A percentile compares a stretch with the other conserved stretches of the same genome.
Evolutionary conservation across 1,140 invertebrate species (phyloP).

Genomic region (Drosophila athabasca): DNA sequence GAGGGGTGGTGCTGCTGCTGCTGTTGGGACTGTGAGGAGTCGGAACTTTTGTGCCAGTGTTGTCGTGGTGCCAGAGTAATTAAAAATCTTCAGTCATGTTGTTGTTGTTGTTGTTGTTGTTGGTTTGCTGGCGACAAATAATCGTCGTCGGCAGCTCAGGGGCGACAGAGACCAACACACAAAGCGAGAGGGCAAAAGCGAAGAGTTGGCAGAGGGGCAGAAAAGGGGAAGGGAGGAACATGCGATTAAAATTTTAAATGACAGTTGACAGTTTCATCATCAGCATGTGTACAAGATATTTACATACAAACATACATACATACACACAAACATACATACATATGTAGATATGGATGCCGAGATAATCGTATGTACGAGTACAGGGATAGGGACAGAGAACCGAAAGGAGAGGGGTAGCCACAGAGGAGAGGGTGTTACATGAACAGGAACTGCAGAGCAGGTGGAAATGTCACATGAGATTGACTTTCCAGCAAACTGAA

Average conservation of each 20-base stretch:
- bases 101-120: conserved; percentile 18
- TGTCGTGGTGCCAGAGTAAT: conserved; percentile 46
- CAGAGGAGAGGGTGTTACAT: background rate
- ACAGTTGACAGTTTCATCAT: conserved; percentile 65
- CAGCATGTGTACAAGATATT: conserved; percentile 53
- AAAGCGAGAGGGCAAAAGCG: conserved; percentile 8
- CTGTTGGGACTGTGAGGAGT: background rate
- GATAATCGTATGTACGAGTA: conserved; percentile 1
- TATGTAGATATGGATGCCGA: conserved; percentile 31
- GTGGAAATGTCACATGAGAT: conserved; percentile 59
- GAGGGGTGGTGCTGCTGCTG: too few relatives aligned
- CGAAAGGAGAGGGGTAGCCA: too few relatives aligned
- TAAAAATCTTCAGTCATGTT: conserved; percentile 42
- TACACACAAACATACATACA: too few relatives aligned
- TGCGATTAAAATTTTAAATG: conserved; percentile 63
- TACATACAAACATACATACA: conserved; percentile 11
- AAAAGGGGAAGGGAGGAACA: conserved; percentile 15
- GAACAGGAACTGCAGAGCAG: conserved; percentile 55
- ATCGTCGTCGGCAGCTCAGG: conserved; percentile 6
- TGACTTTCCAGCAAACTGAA: conserved; percentile 41
- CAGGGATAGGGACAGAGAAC: background rate
- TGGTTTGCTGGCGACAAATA: conserved; percentile 33
- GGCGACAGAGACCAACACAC: conserved; percentile 9
- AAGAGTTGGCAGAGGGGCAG: background rate
- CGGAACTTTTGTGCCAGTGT: conserved; percentile 19